A percentile compares a stretch with the other conserved stretches of the same genome.
phyloP scores from a whole-genome alignment of 2,888 invertebrate species.

The Linyphia triangularis region DNA sequence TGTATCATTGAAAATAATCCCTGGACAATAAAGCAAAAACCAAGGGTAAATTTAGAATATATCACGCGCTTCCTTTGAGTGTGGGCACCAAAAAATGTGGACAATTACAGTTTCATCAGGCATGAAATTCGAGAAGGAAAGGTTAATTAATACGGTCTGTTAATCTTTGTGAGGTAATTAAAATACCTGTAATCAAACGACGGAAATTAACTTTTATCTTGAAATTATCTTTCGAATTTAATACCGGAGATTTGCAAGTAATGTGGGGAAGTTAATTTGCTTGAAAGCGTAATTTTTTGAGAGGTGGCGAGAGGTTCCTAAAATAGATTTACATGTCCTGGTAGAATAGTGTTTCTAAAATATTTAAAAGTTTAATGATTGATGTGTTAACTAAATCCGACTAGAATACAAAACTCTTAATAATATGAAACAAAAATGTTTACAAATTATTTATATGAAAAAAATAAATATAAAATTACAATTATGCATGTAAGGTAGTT shows the following conservation, averaged over 20 bases:
- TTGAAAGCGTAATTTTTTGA: neutral
- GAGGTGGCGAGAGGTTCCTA: neutral
- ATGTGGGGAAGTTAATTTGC: neutral
- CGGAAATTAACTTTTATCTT: conserved; percentile 49
- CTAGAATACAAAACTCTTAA: too few species aligned
- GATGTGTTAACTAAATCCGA: too few species aligned
- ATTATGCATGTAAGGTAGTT: too few species aligned
- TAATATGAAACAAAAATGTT: too few species aligned
- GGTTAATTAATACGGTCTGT: conserved; percentile 54
- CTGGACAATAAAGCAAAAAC: neutral
- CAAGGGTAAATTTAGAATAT: neutral
- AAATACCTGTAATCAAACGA: conserved; percentile 41
- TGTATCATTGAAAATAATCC: neutral
- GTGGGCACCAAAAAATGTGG: conserved; percentile 4
- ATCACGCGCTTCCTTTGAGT: neutral
- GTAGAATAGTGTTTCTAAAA: neutral
- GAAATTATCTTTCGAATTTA: conserved; percentile 27
- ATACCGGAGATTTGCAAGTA: neutral
- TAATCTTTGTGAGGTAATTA: conserved; percentile 47
- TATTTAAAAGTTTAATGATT: too few species aligned
- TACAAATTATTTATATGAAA: too few species aligned
- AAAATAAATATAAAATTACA: too few species aligned
- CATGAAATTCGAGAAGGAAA: conserved; percentile 18
- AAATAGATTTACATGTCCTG: neutral
- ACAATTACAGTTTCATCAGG: conserved; percentile 6